Evolutionary conservation across 1,140 invertebrate genomes (phyloP).

Genomic region (Pseudomyrmex concolor): DNA sequence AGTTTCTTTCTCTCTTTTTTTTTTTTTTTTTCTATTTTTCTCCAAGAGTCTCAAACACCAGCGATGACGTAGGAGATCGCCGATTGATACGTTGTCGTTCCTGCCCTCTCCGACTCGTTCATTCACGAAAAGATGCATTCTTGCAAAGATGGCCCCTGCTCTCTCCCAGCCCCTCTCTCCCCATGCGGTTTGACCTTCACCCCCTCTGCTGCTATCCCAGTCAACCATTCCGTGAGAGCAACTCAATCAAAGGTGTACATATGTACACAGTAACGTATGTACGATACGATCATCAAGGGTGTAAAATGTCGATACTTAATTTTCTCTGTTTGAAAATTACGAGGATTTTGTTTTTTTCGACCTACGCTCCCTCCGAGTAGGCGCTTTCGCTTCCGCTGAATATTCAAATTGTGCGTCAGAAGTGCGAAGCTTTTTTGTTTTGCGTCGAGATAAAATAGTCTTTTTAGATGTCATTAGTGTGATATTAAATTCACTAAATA

Average conservation of each 20-base stretch:
- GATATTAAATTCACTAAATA: too few relatives aligned
- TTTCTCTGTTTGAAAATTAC: too few relatives aligned
- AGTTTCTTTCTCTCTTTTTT: too few relatives aligned
- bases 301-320: slow-evolving; percentile 16
- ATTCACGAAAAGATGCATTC: slow-evolving; percentile 72
- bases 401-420: too few relatives aligned
- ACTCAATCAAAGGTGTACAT: slow-evolving; percentile 63
- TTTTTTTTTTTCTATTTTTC: too few relatives aligned
- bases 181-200: slow-evolving; percentile 66
- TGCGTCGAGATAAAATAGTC: too few relatives aligned
- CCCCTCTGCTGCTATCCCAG: slow-evolving; percentile 44
- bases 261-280: slow-evolving; percentile 57
- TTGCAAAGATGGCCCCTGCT: slow-evolving; percentile 59
- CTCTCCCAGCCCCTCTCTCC: slow-evolving; percentile 47
- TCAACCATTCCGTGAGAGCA: slow-evolving; percentile 38
- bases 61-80: background rate
- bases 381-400: too few relatives aligned
- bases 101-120: slow-evolving; percentile 66
- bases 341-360: too few relatives aligned
- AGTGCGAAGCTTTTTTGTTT: too few relatives aligned
- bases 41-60: too few relatives aligned
- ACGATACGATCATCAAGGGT: background rate
- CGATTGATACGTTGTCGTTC: slow-evolving; percentile 36
- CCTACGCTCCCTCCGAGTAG: too few relatives aligned
- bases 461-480: too few relatives aligned